Base-by-base conservation (phyloP, 2,113 vertebrate species). In the Caloenas nicobarica region DNA sequence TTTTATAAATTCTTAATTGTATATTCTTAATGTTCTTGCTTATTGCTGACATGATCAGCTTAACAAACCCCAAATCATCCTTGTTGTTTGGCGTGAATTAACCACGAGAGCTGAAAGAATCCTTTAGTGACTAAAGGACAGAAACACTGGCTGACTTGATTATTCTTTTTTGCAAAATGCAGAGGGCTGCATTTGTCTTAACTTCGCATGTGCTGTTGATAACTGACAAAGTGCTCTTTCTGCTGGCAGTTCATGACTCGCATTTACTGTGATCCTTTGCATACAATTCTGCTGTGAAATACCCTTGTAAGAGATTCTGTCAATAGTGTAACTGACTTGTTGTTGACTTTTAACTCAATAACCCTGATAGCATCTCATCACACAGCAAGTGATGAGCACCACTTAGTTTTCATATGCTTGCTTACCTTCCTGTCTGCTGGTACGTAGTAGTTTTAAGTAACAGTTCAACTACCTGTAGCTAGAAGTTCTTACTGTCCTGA, bases 331-430 rank as follows among this genome's bases (percentile, higher is more conserved):
- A 95, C 87, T 44, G 68, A 91, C 96, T 98, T 97, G 94, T 96
- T 97, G 95, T 97, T 97, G 97, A 96, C 95, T 97, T 89, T 65
- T 92, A 97, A 93, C 95, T 97, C 95, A 34, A 64, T 95, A 95
- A 96, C 77, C 84, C 62, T 62, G 85, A 95, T 46, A 95, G 65
- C 54, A 81, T 96, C 96, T 96, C 79, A 81, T 91, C 31, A 21
- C 54, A 50, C 16, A 69, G 73, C 60, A 29, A 72, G 60, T 83
- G 87, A 94, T 83, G 87, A 94, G 94, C 88, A 68, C 92, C 91
- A 85, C 91, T 96, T 92, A 57, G 48, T 94, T 96, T 94, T 83
- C 76, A 66, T 91, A 65, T 56, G 80, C 73, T 91, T 88, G 68
- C 44, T 92, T 13, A 5, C 70, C 34, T 33, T 85, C 34, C 38